Base-by-base conservation (phyloP, 2,888 invertebrate genomes). In the Ceriagrion tenellum region DNA sequence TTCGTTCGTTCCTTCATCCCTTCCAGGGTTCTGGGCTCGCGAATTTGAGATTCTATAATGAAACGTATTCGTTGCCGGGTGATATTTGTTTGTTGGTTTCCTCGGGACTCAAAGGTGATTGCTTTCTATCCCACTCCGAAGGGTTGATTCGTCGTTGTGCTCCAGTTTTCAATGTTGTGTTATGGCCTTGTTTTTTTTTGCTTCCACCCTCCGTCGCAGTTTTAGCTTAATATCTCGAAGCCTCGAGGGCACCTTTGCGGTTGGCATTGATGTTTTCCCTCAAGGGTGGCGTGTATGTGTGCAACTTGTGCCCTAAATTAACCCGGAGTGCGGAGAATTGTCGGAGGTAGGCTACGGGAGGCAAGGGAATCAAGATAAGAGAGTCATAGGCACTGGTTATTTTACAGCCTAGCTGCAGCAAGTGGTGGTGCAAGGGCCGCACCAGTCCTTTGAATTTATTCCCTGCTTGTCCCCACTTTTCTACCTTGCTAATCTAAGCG, bases 21-120 rank as follows among this genome's bases (percentile, higher is more conserved):
- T 35, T 81, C 35, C 81, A 81, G 26, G 81, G 30, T 13, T 81
- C 35, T 35, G 81, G 10, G 12, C 81, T 30, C 30, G 30, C 35
- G 81, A 81, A 81, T 81, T 81, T 81, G 81, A 81, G 81, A 18
- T 81, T 81, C 81, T 81, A 35, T 81, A 81, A 81, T 81, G 81
- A 81, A 81, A 81, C 81, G 81, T 81, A 81, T 81, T 81, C 81
- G 81, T 81, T 81, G 35, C 30, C 35, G 30, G 35, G 81, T 81
- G 81, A 81, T 81, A 81, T 89, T 89, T 55, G 89, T 89, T 55
- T 47, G 47, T 12, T 89, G 47, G 47, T 55, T 89, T 89, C n/a
- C 89, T n/a, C 89, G 55, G n/a, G n/a, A 26, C n/a, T 89, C 55
- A 55, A 89, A 55, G 47, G 81, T 81, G 81, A 81, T 81, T 81